Base-by-base conservation (phyloP, 2,888 invertebrate genomes). In the Neria commutata region DNA sequence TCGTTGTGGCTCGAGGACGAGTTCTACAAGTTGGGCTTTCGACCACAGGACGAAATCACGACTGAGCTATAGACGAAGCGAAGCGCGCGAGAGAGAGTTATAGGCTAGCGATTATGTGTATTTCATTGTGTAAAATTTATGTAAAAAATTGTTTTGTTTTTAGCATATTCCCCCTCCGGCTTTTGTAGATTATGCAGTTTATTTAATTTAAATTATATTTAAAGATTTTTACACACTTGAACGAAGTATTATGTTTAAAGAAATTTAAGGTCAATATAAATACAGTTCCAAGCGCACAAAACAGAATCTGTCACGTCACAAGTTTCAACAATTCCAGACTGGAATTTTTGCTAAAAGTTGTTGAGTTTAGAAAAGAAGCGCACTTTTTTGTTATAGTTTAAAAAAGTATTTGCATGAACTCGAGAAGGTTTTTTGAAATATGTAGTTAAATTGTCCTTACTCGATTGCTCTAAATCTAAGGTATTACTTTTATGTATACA, bases 21-120 rank as follows among this genome's bases (percentile, higher is more conserved):
- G 81, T 90, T 91, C 76, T 89, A 90, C 71, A 90, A 91, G 77
- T 86, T 93, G 80, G 91, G 92, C 58, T 91, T 91, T 80, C 85
- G 93, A 73, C 93, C 93, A 50, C 93, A 93, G 83, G 93, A 93
- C 82, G 92, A 93, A 83, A 90, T 92, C 70, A 92, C 92, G 73
- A 92, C 92, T 73, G 92, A 92, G 85, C 86, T 92, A 81, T 92
- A 78, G 71, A n/a, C n/a, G n/a, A n/a, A n/a, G n/a, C n/a, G n/a
- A n/a, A n/a, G n/a, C n/a, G n/a, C n/a, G n/a, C n/a, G n/a, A n/a
- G n/a, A n/a, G n/a, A n/a, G 42, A 42, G 42, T 19, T 42, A 42
- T 42, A 19, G 21, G 42, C 42, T 42, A 42, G 19, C 5, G n/a
- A 37, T 37, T 37, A 14, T n/a, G 37, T n/a, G 6, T 37, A n/a